phyloP scores from a whole-genome alignment of 1,140 invertebrate species.

The Lordiphosa collinella region DNA sequence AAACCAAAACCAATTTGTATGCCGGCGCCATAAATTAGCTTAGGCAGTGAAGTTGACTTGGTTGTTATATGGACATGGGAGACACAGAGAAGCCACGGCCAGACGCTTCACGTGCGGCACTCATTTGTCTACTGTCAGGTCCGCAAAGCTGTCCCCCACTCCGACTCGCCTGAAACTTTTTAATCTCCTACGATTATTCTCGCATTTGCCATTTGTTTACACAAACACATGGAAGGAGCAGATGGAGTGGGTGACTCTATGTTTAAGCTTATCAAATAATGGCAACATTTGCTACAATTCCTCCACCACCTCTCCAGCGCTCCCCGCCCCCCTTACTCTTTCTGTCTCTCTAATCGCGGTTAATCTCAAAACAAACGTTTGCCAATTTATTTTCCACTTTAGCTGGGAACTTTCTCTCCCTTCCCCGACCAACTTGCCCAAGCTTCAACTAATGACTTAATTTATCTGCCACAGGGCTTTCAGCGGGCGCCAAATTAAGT shows the following conservation, averaged over 20 bases:
- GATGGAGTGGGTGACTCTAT: slow-evolving; percentile 42
- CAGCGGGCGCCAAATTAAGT: slow-evolving; percentile 78
- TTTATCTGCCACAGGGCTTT: slow-evolving; percentile 79
- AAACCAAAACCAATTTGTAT: slow-evolving; percentile 59
- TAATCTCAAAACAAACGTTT: slow-evolving; percentile 80
- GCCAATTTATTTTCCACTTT: slow-evolving; percentile 79
- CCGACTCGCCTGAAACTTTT: slow-evolving; percentile 68
- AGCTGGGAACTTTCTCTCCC: slow-evolving; percentile 43
- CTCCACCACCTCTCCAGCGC: slow-evolving; percentile 3
- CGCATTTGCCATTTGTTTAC: slow-evolving; percentile 78
- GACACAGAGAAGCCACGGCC: slow-evolving; percentile 12
- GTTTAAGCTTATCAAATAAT: slow-evolving; percentile 79
- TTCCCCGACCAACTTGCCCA: slow-evolving; percentile 24
- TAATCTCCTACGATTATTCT: slow-evolving; percentile 79
- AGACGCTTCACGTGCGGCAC: slow-evolving; percentile 67
- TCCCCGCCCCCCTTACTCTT: not conserved
- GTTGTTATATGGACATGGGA: not conserved
- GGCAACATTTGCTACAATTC: slow-evolving; percentile 75
- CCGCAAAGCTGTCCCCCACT: slow-evolving; percentile 3
- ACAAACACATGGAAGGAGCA: slow-evolving; percentile 49
- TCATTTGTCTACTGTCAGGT: slow-evolving; percentile 66
- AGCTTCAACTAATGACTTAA: slow-evolving; percentile 79
- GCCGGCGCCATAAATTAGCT: slow-evolving; percentile 67
- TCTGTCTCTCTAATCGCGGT: slow-evolving; percentile 73
- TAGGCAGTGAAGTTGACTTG: slow-evolving; percentile 27